Percentiles rank a stretch among this genome's conserved stretches.
Evolutionary conservation across 2,888 invertebrate genomes (phyloP).

Genomic region (Morpho achilles): DNA sequence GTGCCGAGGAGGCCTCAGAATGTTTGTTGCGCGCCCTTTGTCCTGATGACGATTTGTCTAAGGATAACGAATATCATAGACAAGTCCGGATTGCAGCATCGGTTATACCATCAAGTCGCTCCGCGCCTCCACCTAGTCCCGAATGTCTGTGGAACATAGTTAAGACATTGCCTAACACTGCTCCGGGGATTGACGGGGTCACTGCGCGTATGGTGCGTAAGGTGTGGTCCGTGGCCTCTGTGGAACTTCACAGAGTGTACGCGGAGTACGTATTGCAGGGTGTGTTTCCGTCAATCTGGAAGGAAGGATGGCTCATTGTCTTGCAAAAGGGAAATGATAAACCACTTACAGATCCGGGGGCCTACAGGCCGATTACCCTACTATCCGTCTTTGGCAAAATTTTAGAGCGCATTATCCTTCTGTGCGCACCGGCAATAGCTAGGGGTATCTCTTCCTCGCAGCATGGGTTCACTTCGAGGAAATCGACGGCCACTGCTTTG

Average conservation of each 20-base stretch:
- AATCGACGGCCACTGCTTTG: slow-evolving; percentile 33
- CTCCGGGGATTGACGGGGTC: slow-evolving; percentile 1
- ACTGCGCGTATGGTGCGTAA: slow-evolving; percentile 1
- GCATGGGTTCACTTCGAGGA: slow-evolving; percentile 36
- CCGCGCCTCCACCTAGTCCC: too few relatives aligned
- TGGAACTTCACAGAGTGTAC: slow-evolving; percentile 29
- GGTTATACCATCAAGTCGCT: too few relatives aligned
- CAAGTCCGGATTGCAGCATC: too few relatives aligned
- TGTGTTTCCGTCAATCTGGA: too few relatives aligned
- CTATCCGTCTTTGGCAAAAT: slow-evolving; percentile 27
- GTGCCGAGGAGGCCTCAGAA: too few relatives aligned
- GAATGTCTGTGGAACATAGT: slow-evolving; percentile 21
- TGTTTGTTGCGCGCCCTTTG: too few relatives aligned
- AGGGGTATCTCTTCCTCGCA: slow-evolving; percentile 28
- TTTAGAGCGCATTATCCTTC: slow-evolving; percentile 31
- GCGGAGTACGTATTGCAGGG: slow-evolving; percentile 31
- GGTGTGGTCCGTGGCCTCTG: neutral
- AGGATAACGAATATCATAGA: too few relatives aligned
- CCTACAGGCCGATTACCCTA: slow-evolving; percentile 30
- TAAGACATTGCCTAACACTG: slow-evolving; percentile 26
- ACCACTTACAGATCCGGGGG: slow-evolving; percentile 23
- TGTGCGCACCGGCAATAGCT: slow-evolving; percentile 23
- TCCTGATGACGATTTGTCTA: too few relatives aligned
- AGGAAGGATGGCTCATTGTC: slow-evolving; percentile 8
- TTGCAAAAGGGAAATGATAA: slow-evolving; percentile 28